A percentile compares a stretch with the other conserved stretches of the same genome.
Evolutionary conservation across 1,140 invertebrate species (phyloP).

Genomic region (Ridgeia piscesae): DNA sequence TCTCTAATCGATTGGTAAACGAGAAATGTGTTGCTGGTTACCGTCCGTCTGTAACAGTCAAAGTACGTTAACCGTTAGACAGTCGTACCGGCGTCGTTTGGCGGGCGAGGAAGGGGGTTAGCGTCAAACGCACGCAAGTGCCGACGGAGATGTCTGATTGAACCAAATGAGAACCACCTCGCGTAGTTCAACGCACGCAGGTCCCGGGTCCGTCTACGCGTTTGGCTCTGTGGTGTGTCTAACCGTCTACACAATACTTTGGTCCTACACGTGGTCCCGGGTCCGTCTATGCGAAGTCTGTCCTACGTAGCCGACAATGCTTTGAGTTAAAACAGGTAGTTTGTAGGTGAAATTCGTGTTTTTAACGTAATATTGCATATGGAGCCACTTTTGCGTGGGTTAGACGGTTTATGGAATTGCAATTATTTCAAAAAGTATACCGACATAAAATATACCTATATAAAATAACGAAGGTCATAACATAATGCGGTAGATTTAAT

Average conservation of each 20-base stretch:
- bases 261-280: background rate
- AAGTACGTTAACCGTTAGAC: background rate
- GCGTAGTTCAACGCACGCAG: background rate
- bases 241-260: no score
- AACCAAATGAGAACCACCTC: background rate
- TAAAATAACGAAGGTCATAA: no score
- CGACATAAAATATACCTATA: no score
- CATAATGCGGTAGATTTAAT: no score
- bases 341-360: no score
- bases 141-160: background rate
- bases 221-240: no score
- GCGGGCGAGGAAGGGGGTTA: background rate
- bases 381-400: background rate
- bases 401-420: background rate
- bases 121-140: background rate
- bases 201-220: background rate
- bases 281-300: no score
- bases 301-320: background rate
- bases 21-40: background rate
- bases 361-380: no score
- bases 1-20: background rate
- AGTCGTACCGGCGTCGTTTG: background rate
- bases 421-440: no score
- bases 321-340: no score
- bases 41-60: background rate